Percentiles rank a stretch among this genome's conserved stretches.
Conservation (phyloP, 2,797 vertebrate genomes). For the Platyrinchus mystaceus region DNA sequence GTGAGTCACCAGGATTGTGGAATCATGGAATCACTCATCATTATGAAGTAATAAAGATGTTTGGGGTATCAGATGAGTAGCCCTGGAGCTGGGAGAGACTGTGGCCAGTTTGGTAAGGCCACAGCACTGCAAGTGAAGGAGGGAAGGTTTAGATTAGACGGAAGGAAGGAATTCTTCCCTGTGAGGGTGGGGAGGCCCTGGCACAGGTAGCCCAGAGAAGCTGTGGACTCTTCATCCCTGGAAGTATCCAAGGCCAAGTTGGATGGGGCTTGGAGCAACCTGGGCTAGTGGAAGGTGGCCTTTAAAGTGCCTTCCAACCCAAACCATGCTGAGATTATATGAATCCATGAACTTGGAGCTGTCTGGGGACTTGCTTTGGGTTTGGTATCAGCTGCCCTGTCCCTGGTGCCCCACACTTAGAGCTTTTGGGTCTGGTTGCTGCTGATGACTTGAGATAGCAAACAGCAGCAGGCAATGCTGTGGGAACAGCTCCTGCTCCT, state of each 20-base stretch:
- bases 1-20: neutral
- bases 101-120: neutral
- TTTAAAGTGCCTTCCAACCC: neutral
- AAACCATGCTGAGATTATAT: neutral
- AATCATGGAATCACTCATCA: neutral
- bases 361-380: neutral
- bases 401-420: fast-evolving
- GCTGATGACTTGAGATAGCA: fast-evolving
- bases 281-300: neutral
- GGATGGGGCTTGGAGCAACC: neutral
- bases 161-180: neutral
- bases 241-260: neutral
- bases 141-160: neutral
- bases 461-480: fast-evolving
- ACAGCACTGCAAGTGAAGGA: neutral
- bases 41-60: neutral
- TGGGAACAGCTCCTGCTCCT: neutral
- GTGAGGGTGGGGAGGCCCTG: neutral
- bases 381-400: neutral
- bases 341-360: neutral
- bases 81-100: neutral
- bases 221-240: neutral
- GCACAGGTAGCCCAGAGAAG: neutral
- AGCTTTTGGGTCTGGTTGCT: neutral
- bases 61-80: neutral